Conservation (phyloP, 2,113 vertebrate genomes). For the Nothocercus julius region DNA sequence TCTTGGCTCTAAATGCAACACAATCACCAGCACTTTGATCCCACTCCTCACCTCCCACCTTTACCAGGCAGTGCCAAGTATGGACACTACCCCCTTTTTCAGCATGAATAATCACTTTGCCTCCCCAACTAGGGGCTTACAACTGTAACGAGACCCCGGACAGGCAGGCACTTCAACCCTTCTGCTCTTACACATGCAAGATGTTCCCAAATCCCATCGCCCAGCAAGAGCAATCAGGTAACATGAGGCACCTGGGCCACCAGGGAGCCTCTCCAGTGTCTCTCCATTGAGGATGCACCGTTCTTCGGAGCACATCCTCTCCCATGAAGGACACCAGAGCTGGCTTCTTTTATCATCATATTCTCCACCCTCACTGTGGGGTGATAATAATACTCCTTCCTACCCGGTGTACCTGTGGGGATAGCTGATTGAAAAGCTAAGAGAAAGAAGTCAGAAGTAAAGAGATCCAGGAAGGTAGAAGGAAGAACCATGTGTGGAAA, state of each 20-base stretch:
- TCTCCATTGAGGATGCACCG: neutral
- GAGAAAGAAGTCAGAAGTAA: neutral
- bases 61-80: neutral
- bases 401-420: too few species aligned
- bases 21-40: neutral
- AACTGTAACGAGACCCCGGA: neutral
- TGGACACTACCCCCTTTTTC: accelerated
- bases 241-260: neutral
- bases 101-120: neutral
- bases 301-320: neutral
- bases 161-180: neutral
- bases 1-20: neutral
- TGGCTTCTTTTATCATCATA: neutral
- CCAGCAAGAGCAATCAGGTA: neutral
- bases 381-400: neutral
- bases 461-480: neutral
- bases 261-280: neutral
- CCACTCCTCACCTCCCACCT: neutral
- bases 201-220: neutral
- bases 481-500: accelerated
- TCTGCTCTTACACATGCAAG: neutral
- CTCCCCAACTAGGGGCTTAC: neutral
- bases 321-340: neutral
- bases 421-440: neutral
- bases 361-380: neutral